phyloP scores from a whole-genome alignment of 2,888 invertebrate genomes.

The Salpingus planirostris region DNA sequence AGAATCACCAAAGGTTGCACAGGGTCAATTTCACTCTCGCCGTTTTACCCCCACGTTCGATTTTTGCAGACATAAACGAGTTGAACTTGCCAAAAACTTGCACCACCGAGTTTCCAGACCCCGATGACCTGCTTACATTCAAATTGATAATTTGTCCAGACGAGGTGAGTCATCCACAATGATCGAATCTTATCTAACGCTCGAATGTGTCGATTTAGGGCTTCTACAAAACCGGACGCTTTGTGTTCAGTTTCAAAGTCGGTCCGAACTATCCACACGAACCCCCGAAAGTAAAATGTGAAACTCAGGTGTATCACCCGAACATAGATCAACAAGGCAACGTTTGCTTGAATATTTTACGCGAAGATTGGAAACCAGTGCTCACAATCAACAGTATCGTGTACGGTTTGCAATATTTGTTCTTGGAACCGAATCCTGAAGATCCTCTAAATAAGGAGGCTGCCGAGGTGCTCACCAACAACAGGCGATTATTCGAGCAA shows the following conservation, averaged over 20 bases:
- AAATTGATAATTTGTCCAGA: conserved; percentile 94
- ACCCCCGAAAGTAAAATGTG: conserved; percentile 97
- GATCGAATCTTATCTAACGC: background rate
- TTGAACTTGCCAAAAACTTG: conserved; percentile 95
- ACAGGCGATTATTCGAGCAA: conserved; percentile 88
- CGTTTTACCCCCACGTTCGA: conserved; percentile 1
- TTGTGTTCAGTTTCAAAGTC: conserved; percentile 95
- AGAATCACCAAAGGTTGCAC: conserved; percentile 96
- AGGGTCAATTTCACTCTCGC: background rate
- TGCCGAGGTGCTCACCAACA: conserved; percentile 92
- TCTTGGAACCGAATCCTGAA: conserved; percentile 97
- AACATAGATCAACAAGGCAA: conserved; percentile 98
- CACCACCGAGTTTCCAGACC: conserved; percentile 91
- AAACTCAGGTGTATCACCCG: conserved; percentile 95
- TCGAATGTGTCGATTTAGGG: conserved; percentile 48
- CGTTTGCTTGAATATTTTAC: conserved; percentile 92
- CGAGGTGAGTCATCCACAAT: conserved; percentile 59
- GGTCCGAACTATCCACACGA: conserved; percentile 97
- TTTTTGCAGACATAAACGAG: conserved; percentile 91
- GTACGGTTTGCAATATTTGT: conserved; percentile 94
- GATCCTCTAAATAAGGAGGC: conserved; percentile 98
- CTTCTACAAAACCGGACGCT: conserved; percentile 88
- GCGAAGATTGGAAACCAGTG: conserved; percentile 99
- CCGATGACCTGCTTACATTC: conserved; percentile 91
- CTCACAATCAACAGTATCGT: conserved; percentile 96